Evolutionary conservation across 2,888 invertebrate species (phyloP), one percentile per base, ranked within the genome.

Genomic region (Ptilodon capucinus): DNA sequence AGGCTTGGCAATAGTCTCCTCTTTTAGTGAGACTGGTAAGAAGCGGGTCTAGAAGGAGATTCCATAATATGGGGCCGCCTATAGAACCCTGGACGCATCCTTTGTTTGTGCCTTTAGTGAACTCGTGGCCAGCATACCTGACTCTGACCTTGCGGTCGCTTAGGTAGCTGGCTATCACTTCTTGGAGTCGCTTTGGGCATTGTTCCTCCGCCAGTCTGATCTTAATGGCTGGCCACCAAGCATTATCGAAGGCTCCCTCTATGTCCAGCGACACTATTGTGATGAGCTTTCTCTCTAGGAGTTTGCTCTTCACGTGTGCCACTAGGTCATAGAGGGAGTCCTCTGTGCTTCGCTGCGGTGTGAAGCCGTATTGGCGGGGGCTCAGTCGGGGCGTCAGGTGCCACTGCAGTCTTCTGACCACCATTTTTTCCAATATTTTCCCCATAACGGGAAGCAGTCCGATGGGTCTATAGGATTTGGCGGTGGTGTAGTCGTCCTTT

Each of bases 301-400:
- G 18, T 16, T 46, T 46, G 18, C 5, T 19, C 1, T 13, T n/a
- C 2, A 46, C 39, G 16, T 42, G 38, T 7, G 8, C 7, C 35
- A 38, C 30, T 5, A 46, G 41, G 9, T 25, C 28, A 28, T 41
- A 41, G 17, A 41, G 41, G 38, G 42, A 40, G 41, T 46, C 46
- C 30, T 46, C 46, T 19, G 46, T 42, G 16, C 46, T 19, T 4
- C 36, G 11, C 18, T 46, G 46, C 1, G 46, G 38, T 16, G 38
- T 38, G 28, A 46, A 46, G 8, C 46, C 46, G 21, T 42, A 46
- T 19, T 42, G 46, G 16, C 21, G 17, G 2, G 19, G 9, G 17
- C 41, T 46, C 8, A 46, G 7, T 9, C 14, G 13, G 2, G 46
- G 46, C 9, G 38, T 13, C 4, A 42, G 16, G 8, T 45, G 38